Conservation (phyloP, 2,888 invertebrate genomes). For the Campopleginae sp. region DNA sequence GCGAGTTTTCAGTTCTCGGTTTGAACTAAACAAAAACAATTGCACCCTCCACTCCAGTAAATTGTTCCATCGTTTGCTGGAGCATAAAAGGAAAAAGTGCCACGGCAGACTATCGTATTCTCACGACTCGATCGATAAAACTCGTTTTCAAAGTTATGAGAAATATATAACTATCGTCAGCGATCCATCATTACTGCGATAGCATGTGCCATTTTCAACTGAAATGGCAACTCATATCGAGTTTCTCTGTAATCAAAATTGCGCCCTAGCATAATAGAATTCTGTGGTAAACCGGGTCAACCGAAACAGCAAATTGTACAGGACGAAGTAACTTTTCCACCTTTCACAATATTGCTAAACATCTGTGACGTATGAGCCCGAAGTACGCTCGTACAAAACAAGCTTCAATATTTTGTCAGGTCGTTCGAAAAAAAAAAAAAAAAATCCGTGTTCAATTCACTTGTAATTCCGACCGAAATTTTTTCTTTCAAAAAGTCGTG, state of each 20-base stretch:
- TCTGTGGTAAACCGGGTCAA: constrained; percentile 45
- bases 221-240: constrained; percentile 44
- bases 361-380: not conserved
- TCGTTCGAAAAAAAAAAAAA: not conserved
- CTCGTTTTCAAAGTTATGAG: constrained; percentile 23
- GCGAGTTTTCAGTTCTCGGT: not conserved
- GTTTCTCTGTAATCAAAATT: constrained; percentile 38
- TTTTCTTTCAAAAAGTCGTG: constrained; percentile 6
- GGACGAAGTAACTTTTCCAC: constrained; percentile 10
- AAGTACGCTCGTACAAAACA: not conserved
- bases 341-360: constrained; percentile 11
- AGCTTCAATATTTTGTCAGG: not conserved
- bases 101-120: constrained; percentile 20
- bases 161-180: constrained; percentile 39
- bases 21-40: constrained; percentile 6
- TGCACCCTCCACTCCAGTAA: not conserved
- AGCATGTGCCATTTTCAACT: constrained; percentile 32
- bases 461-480: not conserved
- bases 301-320: constrained; percentile 20
- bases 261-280: constrained; percentile 42
- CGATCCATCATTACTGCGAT: constrained; percentile 34
- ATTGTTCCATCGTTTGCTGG: constrained; percentile 4
- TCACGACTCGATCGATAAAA: constrained; percentile 40
- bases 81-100: not conserved
- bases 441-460: not conserved